phyloP scores from a whole-genome alignment of 1,140 invertebrate genomes.

The Drosophila quadrilineata region DNA sequence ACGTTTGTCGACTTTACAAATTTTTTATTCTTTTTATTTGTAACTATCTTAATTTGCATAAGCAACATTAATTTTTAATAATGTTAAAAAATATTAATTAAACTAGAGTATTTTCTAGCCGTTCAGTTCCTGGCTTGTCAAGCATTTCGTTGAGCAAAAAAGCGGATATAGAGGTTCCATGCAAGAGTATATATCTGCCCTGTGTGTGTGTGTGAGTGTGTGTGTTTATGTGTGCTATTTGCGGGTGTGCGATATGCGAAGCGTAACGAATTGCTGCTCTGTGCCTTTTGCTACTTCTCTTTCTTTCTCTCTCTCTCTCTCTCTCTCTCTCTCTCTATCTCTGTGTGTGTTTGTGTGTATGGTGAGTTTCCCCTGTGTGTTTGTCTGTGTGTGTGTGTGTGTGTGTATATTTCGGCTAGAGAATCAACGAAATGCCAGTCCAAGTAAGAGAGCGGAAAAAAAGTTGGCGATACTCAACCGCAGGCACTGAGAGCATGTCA shows the following conservation, averaged over 20 bases:
- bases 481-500: conserved; percentile 3
- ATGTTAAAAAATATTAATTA: too few relatives aligned
- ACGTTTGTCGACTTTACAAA: too few relatives aligned
- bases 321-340: too few relatives aligned
- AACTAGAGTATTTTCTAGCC: conserved; percentile 10
- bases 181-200: conserved; percentile 15
- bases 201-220: conserved; percentile 6
- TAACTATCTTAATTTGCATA: too few relatives aligned
- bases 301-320: too few relatives aligned
- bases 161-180: conserved; percentile 57
- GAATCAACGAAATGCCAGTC: conserved; percentile 64
- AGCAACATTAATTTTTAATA: too few relatives aligned
- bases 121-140: background rate
- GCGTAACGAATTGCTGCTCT: conserved; percentile 59
- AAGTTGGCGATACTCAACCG: conserved; percentile 48
- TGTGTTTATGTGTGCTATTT: conserved; percentile 11
- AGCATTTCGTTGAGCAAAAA: conserved; percentile 18
- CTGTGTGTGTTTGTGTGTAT: background rate
- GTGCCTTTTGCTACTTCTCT: too few relatives aligned
- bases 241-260: conserved; percentile 53
- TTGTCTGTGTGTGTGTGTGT: conserved; percentile 1
- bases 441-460: conserved; percentile 44
- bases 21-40: too few relatives aligned
- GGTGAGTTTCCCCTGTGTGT: too few relatives aligned
- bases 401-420: conserved; percentile 50